Percentiles rank a stretch among this genome's conserved stretches.
Evolutionary conservation across 2,113 vertebrate genomes (phyloP).

Genomic region (Oriolus oriolus): DNA sequence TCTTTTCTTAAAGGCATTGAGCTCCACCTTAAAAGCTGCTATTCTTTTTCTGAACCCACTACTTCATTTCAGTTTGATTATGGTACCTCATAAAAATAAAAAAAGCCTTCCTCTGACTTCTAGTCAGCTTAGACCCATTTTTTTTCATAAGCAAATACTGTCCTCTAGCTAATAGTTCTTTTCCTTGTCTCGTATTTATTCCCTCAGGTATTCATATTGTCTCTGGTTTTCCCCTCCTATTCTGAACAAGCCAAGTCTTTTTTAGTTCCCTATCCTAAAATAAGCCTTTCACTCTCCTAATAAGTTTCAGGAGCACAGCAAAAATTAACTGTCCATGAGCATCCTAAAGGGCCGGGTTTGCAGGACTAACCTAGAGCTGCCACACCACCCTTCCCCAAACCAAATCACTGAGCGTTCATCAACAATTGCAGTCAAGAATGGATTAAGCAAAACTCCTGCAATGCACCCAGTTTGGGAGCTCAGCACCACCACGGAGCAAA

Average conservation of each 20-base stretch:
- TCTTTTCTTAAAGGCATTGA: background rate
- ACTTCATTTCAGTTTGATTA: background rate
- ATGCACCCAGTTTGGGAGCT: background rate
- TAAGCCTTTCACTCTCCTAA: background rate
- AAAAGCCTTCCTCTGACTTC: background rate
- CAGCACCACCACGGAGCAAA: background rate
- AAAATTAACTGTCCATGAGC: background rate
- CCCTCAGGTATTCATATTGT: background rate
- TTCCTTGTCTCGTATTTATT: background rate
- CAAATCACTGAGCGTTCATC: rapidly evolving
- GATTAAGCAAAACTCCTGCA: background rate
- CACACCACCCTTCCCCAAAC: background rate
- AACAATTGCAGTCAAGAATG: background rate
- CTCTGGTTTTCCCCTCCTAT: background rate
- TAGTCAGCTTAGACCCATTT: background rate
- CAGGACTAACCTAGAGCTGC: background rate
- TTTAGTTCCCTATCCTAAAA: background rate
- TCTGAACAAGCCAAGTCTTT: background rate
- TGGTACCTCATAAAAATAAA: background rate
- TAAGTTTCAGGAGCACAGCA: background rate
- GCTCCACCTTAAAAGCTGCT: conserved; percentile 6
- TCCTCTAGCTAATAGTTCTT: background rate
- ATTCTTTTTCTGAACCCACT: background rate
- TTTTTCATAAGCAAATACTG: background rate
- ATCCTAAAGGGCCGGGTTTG: background rate